phyloP scores from a whole-genome alignment of 1,140 invertebrate species.

The Zaprionus kolodkinae region DNA sequence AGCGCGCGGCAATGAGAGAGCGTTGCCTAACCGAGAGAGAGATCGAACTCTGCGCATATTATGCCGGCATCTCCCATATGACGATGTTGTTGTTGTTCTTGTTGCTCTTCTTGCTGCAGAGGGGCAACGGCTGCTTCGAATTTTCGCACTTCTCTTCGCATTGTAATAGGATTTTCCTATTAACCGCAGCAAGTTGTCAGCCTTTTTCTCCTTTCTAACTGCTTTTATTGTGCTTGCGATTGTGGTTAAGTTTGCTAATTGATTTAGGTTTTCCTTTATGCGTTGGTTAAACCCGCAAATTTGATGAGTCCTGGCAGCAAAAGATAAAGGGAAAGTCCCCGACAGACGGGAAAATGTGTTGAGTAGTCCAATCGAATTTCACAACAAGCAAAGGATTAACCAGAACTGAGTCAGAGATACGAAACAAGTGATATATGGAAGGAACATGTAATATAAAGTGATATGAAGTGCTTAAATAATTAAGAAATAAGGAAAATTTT shows the following conservation, averaged over 20 bases:
- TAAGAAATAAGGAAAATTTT: too few species aligned
- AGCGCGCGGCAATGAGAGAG: background rate
- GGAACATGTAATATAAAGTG: too few species aligned
- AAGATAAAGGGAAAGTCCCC: conserved; percentile 13
- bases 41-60: conserved; percentile 35
- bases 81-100: conserved; percentile 17
- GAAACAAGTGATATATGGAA: background rate
- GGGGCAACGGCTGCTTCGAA: conserved; percentile 50
- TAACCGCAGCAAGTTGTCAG: conserved; percentile 35
- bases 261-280: conserved; percentile 33
- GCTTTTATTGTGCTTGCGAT: conserved; percentile 1
- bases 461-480: background rate
- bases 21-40: background rate
- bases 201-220: background rate
- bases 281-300: conserved; percentile 29
- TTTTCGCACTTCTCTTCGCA: conserved; percentile 27
- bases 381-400: background rate
- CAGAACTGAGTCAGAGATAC: background rate
- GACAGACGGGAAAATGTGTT: conserved; percentile 5
- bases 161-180: conserved; percentile 58
- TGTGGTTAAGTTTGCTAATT: conserved; percentile 32
- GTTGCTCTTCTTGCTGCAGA: background rate
- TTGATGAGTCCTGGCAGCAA: background rate
- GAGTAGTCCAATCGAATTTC: conserved; percentile 4
- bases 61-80: conserved; percentile 55